Conservation (phyloP, 2,113 vertebrate species). For the Ptyas mucosa region DNA sequence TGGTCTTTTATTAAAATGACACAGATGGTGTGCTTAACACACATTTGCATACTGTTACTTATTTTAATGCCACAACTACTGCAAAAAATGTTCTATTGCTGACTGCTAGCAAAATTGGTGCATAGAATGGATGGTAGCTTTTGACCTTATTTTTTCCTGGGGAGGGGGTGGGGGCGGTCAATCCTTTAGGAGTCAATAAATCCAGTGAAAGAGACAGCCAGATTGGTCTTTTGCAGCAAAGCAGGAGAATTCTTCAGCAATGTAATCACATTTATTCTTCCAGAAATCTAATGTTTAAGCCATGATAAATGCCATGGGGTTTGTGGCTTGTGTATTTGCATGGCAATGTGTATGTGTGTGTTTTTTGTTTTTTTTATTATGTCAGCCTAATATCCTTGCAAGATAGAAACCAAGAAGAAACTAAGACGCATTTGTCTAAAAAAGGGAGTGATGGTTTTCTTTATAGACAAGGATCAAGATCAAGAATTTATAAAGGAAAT, state of each 20-base stretch:
- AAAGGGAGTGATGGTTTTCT: conserved; percentile 68
- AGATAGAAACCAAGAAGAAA: conserved; percentile 62
- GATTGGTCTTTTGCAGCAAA: not conserved
- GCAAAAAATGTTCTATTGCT: not conserved
- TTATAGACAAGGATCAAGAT: conserved; percentile 68
- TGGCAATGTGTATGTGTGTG: not conserved
- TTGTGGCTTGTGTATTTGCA: not conserved
- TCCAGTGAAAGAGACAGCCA: not conserved
- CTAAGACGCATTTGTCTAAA: conserved; percentile 61
- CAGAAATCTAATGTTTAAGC: not conserved
- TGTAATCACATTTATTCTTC: not conserved
- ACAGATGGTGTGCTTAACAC: conserved; percentile 25
- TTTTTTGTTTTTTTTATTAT: not conserved
- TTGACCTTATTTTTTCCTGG: not conserved
- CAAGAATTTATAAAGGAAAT: conserved; percentile 71
- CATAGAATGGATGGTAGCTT: not conserved
- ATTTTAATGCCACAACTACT: conserved; percentile 26
- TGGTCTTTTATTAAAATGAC: conserved; percentile 35
- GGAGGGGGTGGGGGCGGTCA: not conserved
- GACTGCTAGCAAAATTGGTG: not conserved
- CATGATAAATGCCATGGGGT: not conserved
- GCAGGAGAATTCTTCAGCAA: not conserved
- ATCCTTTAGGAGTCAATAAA: not conserved
- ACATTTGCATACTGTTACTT: conserved; percentile 34
- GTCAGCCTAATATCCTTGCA: not conserved